phyloP scores from a whole-genome alignment of 1,140 invertebrate species.

The Leptonema lineaticorne region DNA sequence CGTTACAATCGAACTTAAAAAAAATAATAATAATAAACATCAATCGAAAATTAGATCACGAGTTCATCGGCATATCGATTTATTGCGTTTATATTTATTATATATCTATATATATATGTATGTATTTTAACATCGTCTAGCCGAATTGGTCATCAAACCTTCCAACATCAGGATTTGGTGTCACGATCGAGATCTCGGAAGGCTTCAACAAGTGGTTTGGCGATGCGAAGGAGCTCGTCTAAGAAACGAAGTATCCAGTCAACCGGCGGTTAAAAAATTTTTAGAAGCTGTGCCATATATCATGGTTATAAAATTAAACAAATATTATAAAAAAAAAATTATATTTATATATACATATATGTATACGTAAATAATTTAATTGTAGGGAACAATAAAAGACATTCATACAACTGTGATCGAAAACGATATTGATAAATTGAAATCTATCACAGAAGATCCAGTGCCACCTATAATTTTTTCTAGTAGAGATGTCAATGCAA shows the following conservation, averaged over 20 bases:
- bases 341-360: neutral
- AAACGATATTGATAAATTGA: slow-evolving; percentile 73
- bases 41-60: neutral
- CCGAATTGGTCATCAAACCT: slow-evolving; percentile 73
- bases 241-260: slow-evolving; percentile 79
- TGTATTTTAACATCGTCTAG: slow-evolving; percentile 17
- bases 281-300: slow-evolving; percentile 83
- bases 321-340: too few species aligned
- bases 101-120: slow-evolving; percentile 24
- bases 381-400: slow-evolving; percentile 77
- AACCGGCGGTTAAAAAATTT: slow-evolving; percentile 76
- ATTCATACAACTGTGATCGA: slow-evolving; percentile 75
- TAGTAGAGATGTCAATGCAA: slow-evolving; percentile 77
- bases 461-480: slow-evolving; percentile 71
- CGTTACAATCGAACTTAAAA: too few species aligned
- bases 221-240: slow-evolving; percentile 81
- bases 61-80: slow-evolving; percentile 8
- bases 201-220: slow-evolving; percentile 82
- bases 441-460: slow-evolving; percentile 65
- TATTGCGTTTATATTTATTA: neutral
- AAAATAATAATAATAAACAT: too few species aligned
- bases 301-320: too few species aligned
- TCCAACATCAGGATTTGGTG: slow-evolving; percentile 92
- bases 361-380: neutral
- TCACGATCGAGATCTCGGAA: slow-evolving; percentile 80